Evolutionary conservation across 2,888 invertebrate genomes (phyloP), one percentile per base, ranked within the genome.

Genomic region (Pantelozetes paolii): DNA sequence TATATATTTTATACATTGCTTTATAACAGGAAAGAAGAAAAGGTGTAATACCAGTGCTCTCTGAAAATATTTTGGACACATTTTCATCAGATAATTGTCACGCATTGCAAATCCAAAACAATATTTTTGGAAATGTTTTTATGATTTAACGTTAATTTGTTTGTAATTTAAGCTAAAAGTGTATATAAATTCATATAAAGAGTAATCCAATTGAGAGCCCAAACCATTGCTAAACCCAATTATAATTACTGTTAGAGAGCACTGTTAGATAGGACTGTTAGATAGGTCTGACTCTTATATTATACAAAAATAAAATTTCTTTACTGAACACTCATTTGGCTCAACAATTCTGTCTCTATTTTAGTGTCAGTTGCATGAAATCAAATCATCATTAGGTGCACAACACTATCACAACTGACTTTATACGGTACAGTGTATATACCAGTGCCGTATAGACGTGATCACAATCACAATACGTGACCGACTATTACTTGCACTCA

Each of bases 401-500:
- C 45, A 9, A 45, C 45, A 45, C 18, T 45, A 45, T 45, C 11
- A 15, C 45, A 15, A 45, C 15, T 45, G 15, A 2, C 15, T 45
- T 18, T 36, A 36, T 36, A 36, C 36, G 5, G 36, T 36, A 5
- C 15, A 45, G 9, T 11, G 45, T 45, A 23, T 50, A 50, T 8
- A 20, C 50, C 20, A 50, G 20, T 23, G 50, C 20, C 40, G 8
- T 59, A 8, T 18, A 59, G 28, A 59, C 59, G 59, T 59, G 59
- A 59, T 59, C 59, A 30, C 59, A 59, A 59, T 59, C 59, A 59
- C 28, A 59, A 59, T 59, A 59, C 59, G 59, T 59, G 59, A 59
- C 59, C 30, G 3, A 59, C 59, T 59, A 59, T 28, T 8, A 30
- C 59, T 18, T 6, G 28, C 6, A 30, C 59, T 59, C 59, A 59